Evolutionary conservation across 2,113 vertebrate genomes (phyloP), one percentile per base, ranked within the genome.

Genomic region (Agapornis roseicollis): DNA sequence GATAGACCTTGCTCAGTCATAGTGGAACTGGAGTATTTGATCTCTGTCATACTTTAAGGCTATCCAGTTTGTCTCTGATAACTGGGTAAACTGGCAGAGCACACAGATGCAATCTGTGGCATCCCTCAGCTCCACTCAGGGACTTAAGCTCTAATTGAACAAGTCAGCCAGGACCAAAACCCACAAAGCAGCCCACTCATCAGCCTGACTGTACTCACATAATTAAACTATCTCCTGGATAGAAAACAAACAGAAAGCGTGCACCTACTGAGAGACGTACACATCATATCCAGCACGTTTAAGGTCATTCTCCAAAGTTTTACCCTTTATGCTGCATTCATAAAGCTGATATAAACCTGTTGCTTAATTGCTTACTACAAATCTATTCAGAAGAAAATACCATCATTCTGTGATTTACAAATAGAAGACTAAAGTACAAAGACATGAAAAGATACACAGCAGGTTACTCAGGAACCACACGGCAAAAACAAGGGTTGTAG

Each of bases 81-180:
- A 97, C 95, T 72, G 95, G 94, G 90, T 76, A 96, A 95, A 97
- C 92, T 73, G 93, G 94, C 53, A 88, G 79, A 93, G 56, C 79
- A 68, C 42, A 76, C 88, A 80, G 68, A 89, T 29, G 35, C 76
- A 42, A 53, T 37, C 85, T 37, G 35, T 1, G 1, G n/a, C 4
- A 11, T 56, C 85, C 71, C 70, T 94, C 88, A 95, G 80, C 76
- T 82, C 88, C 24, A 28, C 2, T 1, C 1, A 37, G 66, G 80
- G 91, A 71, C 77, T 95, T 81, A 79, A 64, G 63, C 89, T 80
- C 85, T 93, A 94, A 97, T 10, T 90, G 86, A 96, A 96, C 86
- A 73, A 41, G 42, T 13, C 82, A 80, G 17, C 5, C 7, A 81
- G 79, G 44, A 78, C 37, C 66, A 93, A 77, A 58, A 24, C 3